phyloP scores from a whole-genome alignment of 2,113 vertebrate species.

The Nanorana parkeri region DNA sequence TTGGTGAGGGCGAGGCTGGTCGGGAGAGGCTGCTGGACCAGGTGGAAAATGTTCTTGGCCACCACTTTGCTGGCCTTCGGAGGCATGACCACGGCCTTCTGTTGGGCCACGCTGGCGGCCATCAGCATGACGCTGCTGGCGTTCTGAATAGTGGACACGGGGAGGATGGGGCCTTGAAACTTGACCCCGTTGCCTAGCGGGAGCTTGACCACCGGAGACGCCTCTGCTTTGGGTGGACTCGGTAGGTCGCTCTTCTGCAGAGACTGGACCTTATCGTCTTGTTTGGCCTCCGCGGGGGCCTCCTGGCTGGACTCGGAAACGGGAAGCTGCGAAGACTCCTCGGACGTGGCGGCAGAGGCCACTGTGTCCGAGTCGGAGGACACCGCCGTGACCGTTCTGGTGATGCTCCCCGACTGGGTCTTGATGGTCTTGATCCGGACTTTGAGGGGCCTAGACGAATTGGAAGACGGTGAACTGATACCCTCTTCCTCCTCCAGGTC shows the following conservation, averaged over 20 bases:
- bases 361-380: constrained; percentile 74
- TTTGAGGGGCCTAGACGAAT: constrained; percentile 82
- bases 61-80: constrained; percentile 62
- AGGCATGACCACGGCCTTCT: constrained; percentile 74
- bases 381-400: constrained; percentile 82
- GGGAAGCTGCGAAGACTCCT: background rate
- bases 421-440: constrained; percentile 96
- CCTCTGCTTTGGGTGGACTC: constrained; percentile 66
- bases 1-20: constrained; percentile 64
- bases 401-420: constrained; percentile 82
- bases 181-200: constrained; percentile 73
- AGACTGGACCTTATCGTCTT: background rate
- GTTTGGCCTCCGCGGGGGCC: fast-evolving
- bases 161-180: constrained; percentile 82
- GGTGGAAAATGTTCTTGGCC: constrained; percentile 74
- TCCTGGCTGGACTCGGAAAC: background rate
- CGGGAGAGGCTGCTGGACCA: constrained; percentile 74
- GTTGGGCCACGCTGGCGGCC: constrained; percentile 79
- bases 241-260: background rate
- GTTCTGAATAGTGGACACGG: constrained; percentile 83
- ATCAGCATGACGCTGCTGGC: constrained; percentile 94
- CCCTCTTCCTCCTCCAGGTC: constrained; percentile 76
- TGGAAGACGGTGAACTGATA: constrained; percentile 72
- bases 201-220: constrained; percentile 71
- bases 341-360: constrained; percentile 56